Conservation (phyloP, 2,113 vertebrate species). For the Syngnathoides biaculeatus region DNA sequence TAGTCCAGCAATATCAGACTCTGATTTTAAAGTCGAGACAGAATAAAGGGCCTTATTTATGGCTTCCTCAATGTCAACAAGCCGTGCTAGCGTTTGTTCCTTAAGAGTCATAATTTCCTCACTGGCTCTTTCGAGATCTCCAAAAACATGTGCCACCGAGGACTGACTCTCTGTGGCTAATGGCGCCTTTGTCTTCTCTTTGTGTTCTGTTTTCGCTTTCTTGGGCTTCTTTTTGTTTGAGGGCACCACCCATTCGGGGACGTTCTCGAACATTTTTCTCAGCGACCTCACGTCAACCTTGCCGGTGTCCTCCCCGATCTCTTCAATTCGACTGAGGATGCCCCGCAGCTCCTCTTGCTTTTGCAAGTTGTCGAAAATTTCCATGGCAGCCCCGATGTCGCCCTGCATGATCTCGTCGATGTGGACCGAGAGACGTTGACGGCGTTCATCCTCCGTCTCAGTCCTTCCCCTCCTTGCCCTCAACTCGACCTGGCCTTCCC, state of each 20-base stretch:
- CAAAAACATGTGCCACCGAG: constrained; percentile 82
- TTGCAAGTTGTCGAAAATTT: constrained; percentile 81
- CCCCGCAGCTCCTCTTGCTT: constrained; percentile 82
- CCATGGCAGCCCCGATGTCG: constrained; percentile 77
- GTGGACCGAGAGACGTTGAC: constrained; percentile 83
- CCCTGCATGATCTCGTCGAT: constrained; percentile 88
- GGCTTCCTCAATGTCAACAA: constrained; percentile 85
- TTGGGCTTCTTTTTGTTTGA: constrained; percentile 44
- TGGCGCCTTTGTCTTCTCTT: constrained; percentile 31
- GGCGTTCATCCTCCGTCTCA: constrained; percentile 81
- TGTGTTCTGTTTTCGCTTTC: constrained; percentile 29
- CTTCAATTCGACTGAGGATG: constrained; percentile 80
- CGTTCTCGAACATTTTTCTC: constrained; percentile 79
- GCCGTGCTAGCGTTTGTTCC: constrained; percentile 87
- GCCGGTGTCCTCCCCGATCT: constrained; percentile 82
- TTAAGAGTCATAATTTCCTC: constrained; percentile 86
- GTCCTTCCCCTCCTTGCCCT: constrained; percentile 73
- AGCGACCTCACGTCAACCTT: constrained; percentile 77
- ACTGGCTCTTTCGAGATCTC: constrained; percentile 85
- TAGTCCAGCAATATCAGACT: constrained; percentile 78
- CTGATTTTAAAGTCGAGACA: constrained; percentile 86
- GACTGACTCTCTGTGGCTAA: constrained; percentile 57
- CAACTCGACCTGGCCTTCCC: constrained; percentile 65
- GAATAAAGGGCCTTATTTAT: constrained; percentile 91
- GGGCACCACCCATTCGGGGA: constrained; percentile 77